Evolutionary conservation across 2,113 vertebrate species (phyloP), one percentile per base, ranked within the genome.

Genomic region (Oxygymnocypris stewartii): DNA sequence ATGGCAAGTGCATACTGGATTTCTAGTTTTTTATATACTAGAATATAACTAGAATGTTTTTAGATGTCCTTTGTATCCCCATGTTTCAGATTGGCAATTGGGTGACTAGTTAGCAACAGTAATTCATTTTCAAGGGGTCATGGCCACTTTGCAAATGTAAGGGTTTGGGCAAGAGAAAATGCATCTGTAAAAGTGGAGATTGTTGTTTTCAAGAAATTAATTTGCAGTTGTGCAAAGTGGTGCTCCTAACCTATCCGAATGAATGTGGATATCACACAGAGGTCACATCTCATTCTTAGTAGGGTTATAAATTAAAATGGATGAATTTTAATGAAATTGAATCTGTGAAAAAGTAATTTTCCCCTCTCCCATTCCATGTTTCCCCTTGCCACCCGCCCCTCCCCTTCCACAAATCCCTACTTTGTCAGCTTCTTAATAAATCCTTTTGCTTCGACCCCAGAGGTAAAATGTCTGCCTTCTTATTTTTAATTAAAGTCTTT

Each of bases 391-490:
- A 11, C 23, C 42, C 23, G 28, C 40, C 79, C 54, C 23, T 23
- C 74, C 42, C 37, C 40, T 20, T 12, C 31, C 79, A 91, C 82
- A 14, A 63, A 82, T 83, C 79, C 42, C 78, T 79, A 89, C 88
- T 87, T 88, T 88, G 79, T 87, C 84, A 89, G 74, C 88, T 88
- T 91, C 88, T 92, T 92, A 95, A 95, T 95, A 94, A 95, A 95
- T 89, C 87, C 90, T 86, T 91, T 69, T 89, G 92, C 88, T 90
- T 92, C 88, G 84, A 92, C 84, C 75, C 37, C 81, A 84, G 89
- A 87, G 87, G 61, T 87, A 79, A 86, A 31, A 91, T 40, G 88
- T 84, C 89, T 89, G 88, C 82, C 84, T 92, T 77, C 7, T 93
- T 91, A 84, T 90, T 92, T 31, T 28, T 42, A 23, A 37, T 20